Percentiles rank a stretch among this genome's conserved stretches.
Conservation (phyloP, 2,888 invertebrate genomes). For the Aquatica leii region DNA sequence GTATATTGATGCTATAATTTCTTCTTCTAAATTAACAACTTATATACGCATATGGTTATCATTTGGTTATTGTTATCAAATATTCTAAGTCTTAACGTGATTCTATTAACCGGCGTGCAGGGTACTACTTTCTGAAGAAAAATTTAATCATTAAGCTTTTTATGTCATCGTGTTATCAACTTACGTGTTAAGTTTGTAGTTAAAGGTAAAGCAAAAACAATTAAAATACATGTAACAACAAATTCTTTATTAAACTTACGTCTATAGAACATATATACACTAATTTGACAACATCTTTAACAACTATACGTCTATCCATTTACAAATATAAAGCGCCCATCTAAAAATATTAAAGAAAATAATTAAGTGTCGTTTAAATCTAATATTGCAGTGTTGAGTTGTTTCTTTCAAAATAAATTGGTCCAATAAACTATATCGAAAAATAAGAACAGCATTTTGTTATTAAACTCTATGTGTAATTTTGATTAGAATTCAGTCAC, state of each 20-base stretch:
- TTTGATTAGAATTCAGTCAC: constrained; percentile 57
- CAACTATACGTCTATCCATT: constrained; percentile 13
- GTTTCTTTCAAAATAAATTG: not conserved
- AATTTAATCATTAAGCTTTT: too few species aligned
- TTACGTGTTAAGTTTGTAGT: too few species aligned
- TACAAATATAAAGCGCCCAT: not conserved
- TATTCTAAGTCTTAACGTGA: too few species aligned
- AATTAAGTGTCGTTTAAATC: not conserved
- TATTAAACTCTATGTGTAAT: too few species aligned
- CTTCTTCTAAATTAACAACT: too few species aligned
- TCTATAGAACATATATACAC: constrained; percentile 31
- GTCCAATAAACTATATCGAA: not conserved
- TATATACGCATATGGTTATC: too few species aligned
- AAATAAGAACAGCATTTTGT: not conserved
- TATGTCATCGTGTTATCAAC: too few species aligned
- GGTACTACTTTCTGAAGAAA: too few species aligned
- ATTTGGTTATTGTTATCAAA: too few species aligned
- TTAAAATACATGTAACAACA: constrained; percentile 15
- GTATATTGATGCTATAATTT: too few species aligned
- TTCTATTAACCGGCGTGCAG: too few species aligned
- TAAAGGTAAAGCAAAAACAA: not conserved
- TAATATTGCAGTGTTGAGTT: constrained; percentile 10
- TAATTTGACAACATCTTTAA: constrained; percentile 25
- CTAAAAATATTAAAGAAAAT: not conserved
- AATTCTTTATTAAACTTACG: constrained; percentile 30